A percentile compares a stretch with the other conserved stretches of the same genome.
Conservation (phyloP, 2,113 vertebrate genomes). For the Embiotoca jacksoni region DNA sequence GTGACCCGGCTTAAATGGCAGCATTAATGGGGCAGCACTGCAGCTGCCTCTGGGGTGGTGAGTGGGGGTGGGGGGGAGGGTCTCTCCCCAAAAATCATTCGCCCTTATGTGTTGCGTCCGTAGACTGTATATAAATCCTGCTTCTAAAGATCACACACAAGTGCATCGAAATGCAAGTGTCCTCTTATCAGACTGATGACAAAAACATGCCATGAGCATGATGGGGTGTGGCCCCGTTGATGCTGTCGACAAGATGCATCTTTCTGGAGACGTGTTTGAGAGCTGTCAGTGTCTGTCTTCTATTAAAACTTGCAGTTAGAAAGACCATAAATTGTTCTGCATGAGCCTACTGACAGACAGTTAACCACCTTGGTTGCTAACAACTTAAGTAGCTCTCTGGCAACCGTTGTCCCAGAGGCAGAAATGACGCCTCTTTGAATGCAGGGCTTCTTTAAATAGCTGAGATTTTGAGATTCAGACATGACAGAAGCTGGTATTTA, state of each 20-base stretch:
- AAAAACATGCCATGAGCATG: not conserved
- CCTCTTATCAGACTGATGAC: not conserved
- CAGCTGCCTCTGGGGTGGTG: conserved; percentile 54
- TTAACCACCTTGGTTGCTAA: conserved; percentile 51
- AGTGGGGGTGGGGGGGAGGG: conserved; percentile 20
- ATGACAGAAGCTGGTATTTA: not conserved
- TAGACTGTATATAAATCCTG: not conserved
- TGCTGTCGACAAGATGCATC: too few species aligned
- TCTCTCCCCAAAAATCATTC: conserved; percentile 18
- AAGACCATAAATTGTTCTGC: conserved; percentile 20
- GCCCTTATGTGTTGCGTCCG: not conserved
- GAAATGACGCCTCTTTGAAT: conserved; percentile 12
- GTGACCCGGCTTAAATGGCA: conserved; percentile 74
- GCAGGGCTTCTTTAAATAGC: conserved; percentile 1
- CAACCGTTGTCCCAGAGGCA: conserved; percentile 26
- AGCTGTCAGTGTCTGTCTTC: not conserved
- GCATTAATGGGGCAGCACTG: conserved; percentile 56
- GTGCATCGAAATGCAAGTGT: too few species aligned
- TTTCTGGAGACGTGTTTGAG: too few species aligned
- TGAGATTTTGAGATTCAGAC: not conserved
- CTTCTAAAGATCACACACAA: not conserved
- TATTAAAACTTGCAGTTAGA: not conserved
- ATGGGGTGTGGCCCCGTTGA: conserved; percentile 21
- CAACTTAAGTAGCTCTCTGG: conserved; percentile 56
- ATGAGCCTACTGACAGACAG: not conserved